Conservation (phyloP, 1,140 invertebrate genomes). For the Dufourea novaeangliae region DNA sequence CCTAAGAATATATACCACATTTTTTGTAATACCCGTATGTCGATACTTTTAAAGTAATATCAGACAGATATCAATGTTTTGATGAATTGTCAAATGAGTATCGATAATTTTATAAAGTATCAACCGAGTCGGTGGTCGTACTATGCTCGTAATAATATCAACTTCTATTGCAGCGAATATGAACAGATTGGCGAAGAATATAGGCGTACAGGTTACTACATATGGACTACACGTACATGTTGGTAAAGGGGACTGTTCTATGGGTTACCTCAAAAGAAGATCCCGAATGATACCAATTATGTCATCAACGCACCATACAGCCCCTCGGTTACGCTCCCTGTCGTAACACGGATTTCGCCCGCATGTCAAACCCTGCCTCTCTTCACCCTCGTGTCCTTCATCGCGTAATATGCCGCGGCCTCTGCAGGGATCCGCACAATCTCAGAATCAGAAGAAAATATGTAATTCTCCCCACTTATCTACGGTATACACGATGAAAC, state of each 20-base stretch:
- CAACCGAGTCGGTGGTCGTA: no score
- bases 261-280: constrained; percentile 75
- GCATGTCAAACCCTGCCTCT: constrained; percentile 70
- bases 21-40: no score
- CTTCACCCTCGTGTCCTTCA: constrained; percentile 52
- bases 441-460: constrained; percentile 58
- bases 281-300: constrained; percentile 77
- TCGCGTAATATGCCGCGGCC: constrained; percentile 38
- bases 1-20: no score
- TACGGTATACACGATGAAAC: background rate
- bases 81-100: no score
- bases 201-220: background rate
- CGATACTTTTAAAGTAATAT: no score
- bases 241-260: constrained; percentile 22
- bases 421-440: constrained; percentile 40
- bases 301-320: constrained; percentile 68
- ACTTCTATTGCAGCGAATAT: background rate
- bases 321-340: constrained; percentile 55
- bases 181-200: background rate
- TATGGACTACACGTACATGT: constrained; percentile 38
- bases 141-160: no score
- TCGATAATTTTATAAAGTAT: no score
- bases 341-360: constrained; percentile 67
- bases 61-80: no score
- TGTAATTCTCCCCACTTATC: constrained; percentile 56